Base-by-base conservation (phyloP, 2,797 vertebrate genomes). In the Pampus argenteus region DNA sequence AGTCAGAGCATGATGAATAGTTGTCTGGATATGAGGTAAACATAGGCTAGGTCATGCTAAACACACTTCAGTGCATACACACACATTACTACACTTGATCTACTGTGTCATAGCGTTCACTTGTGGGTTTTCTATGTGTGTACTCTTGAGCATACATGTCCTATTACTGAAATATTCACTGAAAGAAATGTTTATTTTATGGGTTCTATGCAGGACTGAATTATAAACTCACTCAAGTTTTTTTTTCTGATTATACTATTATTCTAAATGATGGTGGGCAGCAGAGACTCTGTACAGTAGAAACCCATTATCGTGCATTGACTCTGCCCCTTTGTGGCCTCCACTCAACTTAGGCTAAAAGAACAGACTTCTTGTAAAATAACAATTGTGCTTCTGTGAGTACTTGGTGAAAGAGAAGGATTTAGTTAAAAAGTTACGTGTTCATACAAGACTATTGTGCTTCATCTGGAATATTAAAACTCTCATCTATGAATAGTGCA, bases 131-230 rank as follows among this genome's bases (percentile, higher is more conserved):
- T 57, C 38, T 50, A 31, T 14, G 4, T 8, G 15, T 63, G 51
- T 71, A 20, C 45, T 36, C 55, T 28, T 38, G 44, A 68, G 11
- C 55, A 29, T 36, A 50, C 49, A 68, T 45, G n/a, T 50, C 11
- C 65, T 47, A 58, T 62, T 57, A 52, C 42, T 65, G 18, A 22
- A 44, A 26, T 11, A 57, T 48, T 65, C 50, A 36, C 18, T 6
- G 11, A 66, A 74, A 61, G 47, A 49, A 56, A 82, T 64, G 34
- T 23, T 26, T 74, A 57, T 71, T 60, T 75, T n/a, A 62, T 55
- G 51, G 38, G 38, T 68, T 71, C 29, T 7, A 45, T 25, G 36
- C 5, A 49, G 23, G 38, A 29, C 15, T 44, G 17, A 52, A 56
- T 29, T 26, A 45, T 44, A 23, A 69, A 67, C 25, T 9, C 44